phyloP scores from a whole-genome alignment of 2,797 vertebrate species.

The Chrosomus eos region DNA sequence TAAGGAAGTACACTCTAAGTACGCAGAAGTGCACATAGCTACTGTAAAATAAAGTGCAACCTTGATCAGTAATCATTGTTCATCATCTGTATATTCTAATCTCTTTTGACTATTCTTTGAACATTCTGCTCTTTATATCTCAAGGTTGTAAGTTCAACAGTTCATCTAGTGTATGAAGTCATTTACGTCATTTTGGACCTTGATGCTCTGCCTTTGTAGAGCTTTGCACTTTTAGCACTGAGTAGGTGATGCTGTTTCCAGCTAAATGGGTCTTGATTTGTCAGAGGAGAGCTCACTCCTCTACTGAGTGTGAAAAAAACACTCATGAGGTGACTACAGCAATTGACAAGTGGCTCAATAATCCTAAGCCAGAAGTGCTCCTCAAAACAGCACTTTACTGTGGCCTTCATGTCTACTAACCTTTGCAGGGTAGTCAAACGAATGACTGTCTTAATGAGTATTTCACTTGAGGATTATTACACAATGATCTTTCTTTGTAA shows the following conservation, averaged over 20 bases:
- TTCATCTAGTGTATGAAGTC: constrained; percentile 37
- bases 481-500: not conserved
- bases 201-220: constrained; percentile 38
- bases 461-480: constrained; percentile 17
- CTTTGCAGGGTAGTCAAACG: not conserved
- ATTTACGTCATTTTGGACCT: constrained; percentile 20
- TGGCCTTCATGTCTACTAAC: constrained; percentile 13
- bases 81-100: not conserved
- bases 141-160: constrained; percentile 28
- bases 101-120: not conserved
- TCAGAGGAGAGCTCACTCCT: constrained; percentile 26
- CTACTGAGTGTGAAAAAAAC: constrained; percentile 43
- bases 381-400: constrained; percentile 30
- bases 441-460: not conserved
- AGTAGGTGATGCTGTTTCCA: constrained; percentile 47
- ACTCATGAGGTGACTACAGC: constrained; percentile 37
- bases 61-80: not conserved
- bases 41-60: too few relatives aligned
- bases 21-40: too few relatives aligned
- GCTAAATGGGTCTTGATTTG: constrained; percentile 32
- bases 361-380: constrained; percentile 24
- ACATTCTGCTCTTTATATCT: not conserved
- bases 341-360: constrained; percentile 51
- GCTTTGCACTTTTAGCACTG: constrained; percentile 65
- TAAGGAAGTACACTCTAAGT: too few relatives aligned